Evolutionary conservation across 1,140 invertebrate genomes (phyloP).

Genomic region (Mercenaria mercenaria): DNA sequence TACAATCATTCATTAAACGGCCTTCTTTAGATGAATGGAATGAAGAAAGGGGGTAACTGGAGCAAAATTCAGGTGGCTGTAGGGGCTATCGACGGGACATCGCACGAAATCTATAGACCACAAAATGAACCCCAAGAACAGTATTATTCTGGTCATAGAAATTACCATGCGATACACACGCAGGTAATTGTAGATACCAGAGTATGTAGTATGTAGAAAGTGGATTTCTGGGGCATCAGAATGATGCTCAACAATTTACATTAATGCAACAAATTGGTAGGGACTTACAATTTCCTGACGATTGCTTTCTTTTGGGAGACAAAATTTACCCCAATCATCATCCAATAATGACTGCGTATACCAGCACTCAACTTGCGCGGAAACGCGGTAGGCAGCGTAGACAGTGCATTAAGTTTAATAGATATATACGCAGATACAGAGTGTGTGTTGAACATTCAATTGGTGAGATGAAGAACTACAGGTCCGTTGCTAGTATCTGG

Average conservation of each 20-base stretch:
- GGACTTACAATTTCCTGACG: slow-evolving; percentile 27
- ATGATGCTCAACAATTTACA: no score
- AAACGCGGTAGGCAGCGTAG: neutral
- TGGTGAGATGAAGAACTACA: neutral
- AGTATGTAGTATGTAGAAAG: slow-evolving; percentile 21
- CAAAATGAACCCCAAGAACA: slow-evolving; percentile 27
- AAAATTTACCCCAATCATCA: no score
- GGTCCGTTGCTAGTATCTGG: neutral
- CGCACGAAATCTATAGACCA: slow-evolving; percentile 36
- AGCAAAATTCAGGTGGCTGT: neutral
- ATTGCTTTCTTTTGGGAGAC: slow-evolving; percentile 44
- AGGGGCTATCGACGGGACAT: slow-evolving; percentile 45
- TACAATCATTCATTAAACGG: neutral
- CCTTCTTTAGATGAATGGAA: neutral
- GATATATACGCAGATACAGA: neutral
- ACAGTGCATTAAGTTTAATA: slow-evolving; percentile 1
- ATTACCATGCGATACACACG: slow-evolving; percentile 41
- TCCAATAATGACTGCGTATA: slow-evolving; percentile 21
- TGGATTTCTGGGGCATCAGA: slow-evolving; percentile 43
- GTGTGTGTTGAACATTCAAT: slow-evolving; percentile 27
- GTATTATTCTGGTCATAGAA: slow-evolving; percentile 50
- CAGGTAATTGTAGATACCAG: slow-evolving; percentile 51
- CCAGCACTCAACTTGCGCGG: neutral
- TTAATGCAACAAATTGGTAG: neutral
- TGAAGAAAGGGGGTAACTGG: neutral